Evolutionary conservation across 2,797 vertebrate genomes (phyloP), one percentile per base, ranked within the genome.

Genomic region (Intellagama lesueurii): DNA sequence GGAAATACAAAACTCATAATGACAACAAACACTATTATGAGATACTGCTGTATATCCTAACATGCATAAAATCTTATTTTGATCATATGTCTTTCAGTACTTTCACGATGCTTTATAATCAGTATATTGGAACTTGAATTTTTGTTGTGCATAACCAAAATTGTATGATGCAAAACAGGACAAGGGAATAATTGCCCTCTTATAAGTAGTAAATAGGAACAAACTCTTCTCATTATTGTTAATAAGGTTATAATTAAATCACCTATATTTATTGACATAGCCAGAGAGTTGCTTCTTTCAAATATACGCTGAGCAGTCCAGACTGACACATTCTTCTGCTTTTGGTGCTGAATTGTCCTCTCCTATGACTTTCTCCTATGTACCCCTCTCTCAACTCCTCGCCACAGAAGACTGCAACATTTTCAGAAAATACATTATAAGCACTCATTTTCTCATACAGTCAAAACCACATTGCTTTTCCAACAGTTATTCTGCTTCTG

Each of bases 231-330:
- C 30, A 24, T 86, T 75, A n/a, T 40, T 40, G 17, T 86, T 82
- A 77, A 69, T 68, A 49, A 84, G 64, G 24, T 1, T 52, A n/a
- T 52, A 40, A 86, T 82, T 76, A 81, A 68, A 86, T 86, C 49
- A 19, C 19, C 79, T 16, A 82, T 76, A 86, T 5, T 82, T 76
- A 86, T 17, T 86, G 84, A 69, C n/a, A 82, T 11, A 76, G 68
- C 4, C 14, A 14, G 60, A 86, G 35, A 47, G 9, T 8, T 40
- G 4, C 44, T 6, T n/a, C 60, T 47, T 86, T 86, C 69, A 84
- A 35, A 80, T 8, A n/a, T 40, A 26, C 47, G 76, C 19, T 40
- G 24, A 80, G 40, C 68, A 16, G 19, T 40, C 44, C 40, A 66
- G 30, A 81, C 6, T 14, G 35, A 73, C 47, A n/a, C 22, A 87